phyloP scores from a whole-genome alignment of 1,140 invertebrate genomes.

The Bombus difficillimus region DNA sequence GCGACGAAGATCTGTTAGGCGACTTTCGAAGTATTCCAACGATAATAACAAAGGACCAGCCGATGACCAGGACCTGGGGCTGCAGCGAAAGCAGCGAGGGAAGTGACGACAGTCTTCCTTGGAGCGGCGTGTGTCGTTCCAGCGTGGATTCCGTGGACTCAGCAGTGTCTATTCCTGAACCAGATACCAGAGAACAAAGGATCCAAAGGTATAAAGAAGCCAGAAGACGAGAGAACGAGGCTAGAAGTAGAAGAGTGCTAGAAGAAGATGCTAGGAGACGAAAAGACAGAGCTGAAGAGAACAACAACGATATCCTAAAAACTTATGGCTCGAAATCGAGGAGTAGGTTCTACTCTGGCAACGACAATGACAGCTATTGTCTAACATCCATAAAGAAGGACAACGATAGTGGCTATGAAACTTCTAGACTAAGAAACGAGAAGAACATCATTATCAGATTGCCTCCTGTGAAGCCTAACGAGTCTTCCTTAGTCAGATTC shows the following conservation, averaged over 20 bases:
- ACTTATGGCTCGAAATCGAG: slow-evolving; percentile 47
- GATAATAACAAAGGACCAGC: slow-evolving; percentile 64
- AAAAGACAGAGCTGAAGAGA: slow-evolving; percentile 71
- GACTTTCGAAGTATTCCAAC: slow-evolving; percentile 71
- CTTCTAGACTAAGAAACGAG: slow-evolving; percentile 39
- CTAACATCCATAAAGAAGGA: slow-evolving; percentile 45
- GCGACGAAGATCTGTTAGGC: slow-evolving; percentile 78
- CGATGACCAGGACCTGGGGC: slow-evolving; percentile 73
- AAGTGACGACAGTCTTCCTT: slow-evolving; percentile 80
- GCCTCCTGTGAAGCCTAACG: slow-evolving; percentile 60
- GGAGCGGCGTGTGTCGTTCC: slow-evolving; percentile 70
- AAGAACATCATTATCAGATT: slow-evolving; percentile 44
- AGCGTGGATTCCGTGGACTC: slow-evolving; percentile 74
- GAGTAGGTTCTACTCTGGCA: slow-evolving; percentile 49
- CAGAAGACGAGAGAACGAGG: slow-evolving; percentile 78
- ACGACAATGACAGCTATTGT: slow-evolving; percentile 51
- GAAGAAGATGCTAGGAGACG: slow-evolving; percentile 78
- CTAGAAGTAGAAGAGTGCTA: slow-evolving; percentile 74
- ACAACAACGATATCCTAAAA: slow-evolving; percentile 68
- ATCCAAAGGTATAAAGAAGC: slow-evolving; percentile 80
- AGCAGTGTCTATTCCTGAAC: slow-evolving; percentile 57
- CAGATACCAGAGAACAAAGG: slow-evolving; percentile 77
- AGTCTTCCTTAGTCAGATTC: slow-evolving; percentile 56
- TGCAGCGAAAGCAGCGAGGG: slow-evolving; percentile 82
- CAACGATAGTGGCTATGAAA: background rate